A percentile compares a stretch with the other conserved stretches of the same genome.
Evolutionary conservation across 2,888 invertebrate species (phyloP).

Genomic region (Calephelis perditalis): DNA sequence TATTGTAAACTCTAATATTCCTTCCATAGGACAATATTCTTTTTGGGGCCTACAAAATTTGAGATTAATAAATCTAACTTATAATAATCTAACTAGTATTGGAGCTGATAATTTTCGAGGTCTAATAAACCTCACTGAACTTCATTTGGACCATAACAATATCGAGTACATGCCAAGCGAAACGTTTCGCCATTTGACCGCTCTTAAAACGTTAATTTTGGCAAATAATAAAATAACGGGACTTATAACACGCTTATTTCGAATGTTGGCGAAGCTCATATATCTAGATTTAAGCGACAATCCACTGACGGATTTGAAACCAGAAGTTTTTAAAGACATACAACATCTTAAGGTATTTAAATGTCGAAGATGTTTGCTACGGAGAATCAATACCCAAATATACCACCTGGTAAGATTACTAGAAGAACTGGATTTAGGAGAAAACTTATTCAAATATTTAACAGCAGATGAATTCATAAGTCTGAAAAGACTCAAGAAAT

Average conservation of each 20-base stretch:
- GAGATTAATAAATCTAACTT: constrained; percentile 80
- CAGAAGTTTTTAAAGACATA: constrained; percentile 88
- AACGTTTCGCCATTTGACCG: constrained; percentile 85
- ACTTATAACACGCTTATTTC: constrained; percentile 84
- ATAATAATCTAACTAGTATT: constrained; percentile 85
- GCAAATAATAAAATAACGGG: constrained; percentile 82
- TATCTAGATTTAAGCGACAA: constrained; percentile 87
- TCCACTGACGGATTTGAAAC: constrained; percentile 84
- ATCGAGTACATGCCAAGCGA: constrained; percentile 87
- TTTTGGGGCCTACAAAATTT: constrained; percentile 87
- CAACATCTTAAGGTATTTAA: constrained; percentile 84
- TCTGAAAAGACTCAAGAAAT: constrained; percentile 79
- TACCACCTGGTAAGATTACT: constrained; percentile 86
- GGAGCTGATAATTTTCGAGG: constrained; percentile 87
- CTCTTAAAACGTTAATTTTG: constrained; percentile 81
- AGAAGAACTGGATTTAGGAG: constrained; percentile 85
- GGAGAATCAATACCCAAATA: constrained; percentile 87
- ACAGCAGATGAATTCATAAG: constrained; percentile 85
- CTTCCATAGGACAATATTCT: constrained; percentile 86
- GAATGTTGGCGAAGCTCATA: constrained; percentile 84
- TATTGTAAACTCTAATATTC: constrained; percentile 84
- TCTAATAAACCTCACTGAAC: constrained; percentile 82
- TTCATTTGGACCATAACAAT: constrained; percentile 85
- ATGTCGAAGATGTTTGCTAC: constrained; percentile 84
- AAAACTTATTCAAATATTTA: constrained; percentile 87